Percentiles rank a stretch among this genome's conserved stretches.
Evolutionary conservation across 2,797 vertebrate species (phyloP).

Genomic region (Crocodylus rhombifer): DNA sequence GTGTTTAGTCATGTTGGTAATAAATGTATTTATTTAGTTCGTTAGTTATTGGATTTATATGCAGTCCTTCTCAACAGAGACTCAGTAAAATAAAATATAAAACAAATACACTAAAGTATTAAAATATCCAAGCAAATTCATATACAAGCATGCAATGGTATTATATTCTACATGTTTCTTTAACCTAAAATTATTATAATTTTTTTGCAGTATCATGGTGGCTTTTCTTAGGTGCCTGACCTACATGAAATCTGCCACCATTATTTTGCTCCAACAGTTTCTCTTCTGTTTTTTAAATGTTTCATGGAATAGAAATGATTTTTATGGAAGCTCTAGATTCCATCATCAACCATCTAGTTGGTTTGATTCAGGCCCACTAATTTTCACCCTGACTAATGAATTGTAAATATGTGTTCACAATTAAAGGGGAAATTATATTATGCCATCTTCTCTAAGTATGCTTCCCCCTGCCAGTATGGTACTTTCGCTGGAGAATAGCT

Average conservation of each 20-base stretch:
- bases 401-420: too few species aligned
- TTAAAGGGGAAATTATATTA: too few species aligned
- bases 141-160: not conserved
- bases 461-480: too few species aligned
- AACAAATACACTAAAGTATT: not conserved
- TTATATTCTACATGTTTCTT: not conserved
- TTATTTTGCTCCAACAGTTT: not conserved
- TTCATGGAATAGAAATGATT: not conserved
- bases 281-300: not conserved
- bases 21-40: not conserved
- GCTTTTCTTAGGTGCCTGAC: not conserved
- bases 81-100: too few species aligned
- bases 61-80: too few species aligned
- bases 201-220: not conserved
- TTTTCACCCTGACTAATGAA: too few species aligned
- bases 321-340: not conserved
- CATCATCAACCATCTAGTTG: not conserved
- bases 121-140: not conserved
- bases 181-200: not conserved
- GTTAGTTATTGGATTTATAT: not conserved
- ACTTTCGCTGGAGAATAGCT: too few species aligned
- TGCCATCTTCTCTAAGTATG: too few species aligned
- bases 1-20: not conserved
- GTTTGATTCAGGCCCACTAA: too few species aligned
- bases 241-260: not conserved